Conservation (phyloP, 2,113 vertebrate species). For the Balaenoptera acutorostrata region DNA sequence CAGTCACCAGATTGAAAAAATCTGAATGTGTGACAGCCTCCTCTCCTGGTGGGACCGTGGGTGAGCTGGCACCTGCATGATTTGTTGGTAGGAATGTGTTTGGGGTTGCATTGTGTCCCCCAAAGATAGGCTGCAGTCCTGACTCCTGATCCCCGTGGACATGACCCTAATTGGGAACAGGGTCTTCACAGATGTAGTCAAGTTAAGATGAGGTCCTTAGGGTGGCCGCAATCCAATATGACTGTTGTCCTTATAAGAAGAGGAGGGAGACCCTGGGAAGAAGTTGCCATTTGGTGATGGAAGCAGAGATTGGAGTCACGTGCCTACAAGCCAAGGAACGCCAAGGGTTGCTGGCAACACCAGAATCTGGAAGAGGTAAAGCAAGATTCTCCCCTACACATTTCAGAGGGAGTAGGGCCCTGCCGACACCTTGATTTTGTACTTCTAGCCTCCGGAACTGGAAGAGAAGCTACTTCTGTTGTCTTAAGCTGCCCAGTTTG, state of each 20-base stretch:
- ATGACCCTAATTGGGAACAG: fast-evolving
- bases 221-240: fast-evolving
- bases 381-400: fast-evolving
- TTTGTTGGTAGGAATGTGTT: not conserved
- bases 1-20: fast-evolving
- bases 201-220: not conserved
- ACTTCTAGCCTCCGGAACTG: not conserved
- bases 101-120: not conserved
- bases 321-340: fast-evolving
- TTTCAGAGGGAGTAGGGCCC: fast-evolving
- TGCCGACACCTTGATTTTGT: too few relatives aligned
- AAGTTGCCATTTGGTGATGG: fast-evolving
- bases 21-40: fast-evolving
- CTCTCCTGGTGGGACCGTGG: not conserved
- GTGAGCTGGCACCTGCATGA: fast-evolving
- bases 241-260: not conserved
- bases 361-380: not conserved
- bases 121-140: not conserved
- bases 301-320: not conserved
- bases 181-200: not conserved
- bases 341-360: not conserved
- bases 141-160: too few relatives aligned
- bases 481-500: fast-evolving
- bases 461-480: not conserved
- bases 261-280: not conserved